These are phyloP conservation scores for Idris sp. DNA, from an alignment of 1,140 invertebrate genomes.

Conservation along the genomic window DNA sequence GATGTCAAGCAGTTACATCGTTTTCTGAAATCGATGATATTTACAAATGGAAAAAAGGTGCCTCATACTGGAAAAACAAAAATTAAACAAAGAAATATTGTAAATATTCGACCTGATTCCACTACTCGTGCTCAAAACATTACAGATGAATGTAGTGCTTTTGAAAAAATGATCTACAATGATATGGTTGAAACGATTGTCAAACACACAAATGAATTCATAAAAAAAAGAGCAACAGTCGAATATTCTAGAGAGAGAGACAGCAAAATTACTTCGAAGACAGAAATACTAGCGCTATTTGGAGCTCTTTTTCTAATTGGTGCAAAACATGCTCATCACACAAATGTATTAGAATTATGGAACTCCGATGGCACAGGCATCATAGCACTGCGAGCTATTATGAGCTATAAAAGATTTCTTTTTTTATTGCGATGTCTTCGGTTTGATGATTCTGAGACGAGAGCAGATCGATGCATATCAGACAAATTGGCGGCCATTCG, in stretches of 20 bases:
- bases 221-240: background rate
- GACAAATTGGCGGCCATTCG: conserved; percentile 1
- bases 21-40: background rate
- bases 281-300: conserved; percentile 3
- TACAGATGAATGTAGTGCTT: too few relatives aligned
- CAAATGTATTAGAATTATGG: too few relatives aligned
- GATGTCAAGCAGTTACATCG: background rate
- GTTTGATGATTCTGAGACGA: background rate
- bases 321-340: too few relatives aligned
- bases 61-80: conserved; percentile 1
- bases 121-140: background rate
- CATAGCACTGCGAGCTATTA: too few relatives aligned
- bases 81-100: background rate
- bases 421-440: background rate
- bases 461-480: background rate
- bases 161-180: conserved; percentile 2
- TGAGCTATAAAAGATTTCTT: too few relatives aligned
- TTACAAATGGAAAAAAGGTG: background rate
- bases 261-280: background rate
- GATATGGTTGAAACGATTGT: conserved; percentile 2
- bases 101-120: background rate
- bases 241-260: background rate
- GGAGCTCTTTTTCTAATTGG: too few relatives aligned
- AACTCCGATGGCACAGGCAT: too few relatives aligned
- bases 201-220: background rate